phyloP scores from a whole-genome alignment of 2,797 vertebrate species.

The Ambastaia sidthimunki region DNA sequence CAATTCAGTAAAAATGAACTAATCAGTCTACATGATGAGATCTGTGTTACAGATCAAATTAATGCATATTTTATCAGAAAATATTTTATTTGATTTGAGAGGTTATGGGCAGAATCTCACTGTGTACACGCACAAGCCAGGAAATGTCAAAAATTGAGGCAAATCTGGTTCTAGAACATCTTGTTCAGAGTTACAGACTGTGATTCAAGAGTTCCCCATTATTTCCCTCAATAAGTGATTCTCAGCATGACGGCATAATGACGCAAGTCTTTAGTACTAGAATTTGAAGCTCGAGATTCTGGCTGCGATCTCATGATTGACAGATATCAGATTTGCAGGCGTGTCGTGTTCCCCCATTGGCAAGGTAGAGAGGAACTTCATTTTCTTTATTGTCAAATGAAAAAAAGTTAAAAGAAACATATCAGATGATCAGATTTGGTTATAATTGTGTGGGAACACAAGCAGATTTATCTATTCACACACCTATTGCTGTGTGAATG shows the following conservation, averaged over 20 bases:
- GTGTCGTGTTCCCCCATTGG: neutral
- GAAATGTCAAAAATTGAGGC: neutral
- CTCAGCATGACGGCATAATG: neutral
- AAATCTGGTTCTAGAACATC: neutral
- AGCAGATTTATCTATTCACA: too few relatives aligned
- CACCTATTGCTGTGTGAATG: neutral
- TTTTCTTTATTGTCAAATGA: neutral
- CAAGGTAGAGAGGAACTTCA: neutral
- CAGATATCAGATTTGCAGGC: constrained; percentile 17
- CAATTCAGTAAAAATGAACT: too few relatives aligned
- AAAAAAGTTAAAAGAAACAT: neutral
- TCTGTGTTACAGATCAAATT: neutral
- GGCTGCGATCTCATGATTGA: neutral
- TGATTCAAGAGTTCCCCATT: neutral
- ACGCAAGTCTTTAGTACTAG: too few relatives aligned
- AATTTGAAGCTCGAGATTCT: constrained; percentile 14
- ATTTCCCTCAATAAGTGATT: constrained; percentile 9
- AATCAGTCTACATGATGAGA: too few relatives aligned
- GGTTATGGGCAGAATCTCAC: neutral
- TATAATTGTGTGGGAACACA: too few relatives aligned
- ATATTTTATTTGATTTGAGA: neutral
- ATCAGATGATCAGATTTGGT: too few relatives aligned
- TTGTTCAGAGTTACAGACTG: neutral
- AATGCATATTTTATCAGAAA: neutral
- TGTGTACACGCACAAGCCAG: neutral